Conservation (phyloP, 2,888 invertebrate genomes). For the Allacma fusca region DNA sequence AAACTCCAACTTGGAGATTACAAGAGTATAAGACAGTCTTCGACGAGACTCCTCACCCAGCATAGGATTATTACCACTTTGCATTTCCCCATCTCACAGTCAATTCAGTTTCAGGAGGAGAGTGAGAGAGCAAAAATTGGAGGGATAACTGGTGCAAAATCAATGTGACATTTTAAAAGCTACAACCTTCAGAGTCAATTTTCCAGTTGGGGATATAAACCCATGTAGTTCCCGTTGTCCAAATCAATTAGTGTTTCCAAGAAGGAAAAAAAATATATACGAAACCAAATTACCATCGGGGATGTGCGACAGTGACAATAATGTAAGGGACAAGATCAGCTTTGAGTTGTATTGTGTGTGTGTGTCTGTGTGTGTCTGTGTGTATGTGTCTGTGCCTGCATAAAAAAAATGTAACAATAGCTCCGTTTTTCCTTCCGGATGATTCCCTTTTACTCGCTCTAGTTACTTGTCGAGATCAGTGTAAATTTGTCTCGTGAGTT, state of each 20-base stretch:
- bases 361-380: too few relatives aligned
- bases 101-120: too few relatives aligned
- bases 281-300: not conserved
- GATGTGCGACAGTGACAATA: constrained; percentile 5
- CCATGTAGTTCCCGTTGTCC: not conserved
- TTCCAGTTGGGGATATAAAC: not conserved
- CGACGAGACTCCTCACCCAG: too few relatives aligned
- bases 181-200: not conserved
- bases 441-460: constrained; percentile 29
- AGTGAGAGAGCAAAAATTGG: too few relatives aligned
- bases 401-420: not conserved
- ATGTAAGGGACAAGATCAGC: not conserved
- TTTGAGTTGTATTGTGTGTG: not conserved
- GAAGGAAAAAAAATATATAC: too few relatives aligned
- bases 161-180: constrained; percentile 10
- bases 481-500: constrained; percentile 44
- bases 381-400: too few relatives aligned
- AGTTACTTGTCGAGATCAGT: constrained; percentile 38
- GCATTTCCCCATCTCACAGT: too few relatives aligned
- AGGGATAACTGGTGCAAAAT: too few relatives aligned
- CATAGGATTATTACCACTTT: too few relatives aligned
- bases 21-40: too few relatives aligned
- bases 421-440: constrained; percentile 5
- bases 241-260: constrained; percentile 12
- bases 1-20: not conserved